These are phyloP conservation scores for Champsocephalus gunnari DNA, from an alignment of 2,797 vertebrate genomes.

Conservation along the genomic window DNA sequence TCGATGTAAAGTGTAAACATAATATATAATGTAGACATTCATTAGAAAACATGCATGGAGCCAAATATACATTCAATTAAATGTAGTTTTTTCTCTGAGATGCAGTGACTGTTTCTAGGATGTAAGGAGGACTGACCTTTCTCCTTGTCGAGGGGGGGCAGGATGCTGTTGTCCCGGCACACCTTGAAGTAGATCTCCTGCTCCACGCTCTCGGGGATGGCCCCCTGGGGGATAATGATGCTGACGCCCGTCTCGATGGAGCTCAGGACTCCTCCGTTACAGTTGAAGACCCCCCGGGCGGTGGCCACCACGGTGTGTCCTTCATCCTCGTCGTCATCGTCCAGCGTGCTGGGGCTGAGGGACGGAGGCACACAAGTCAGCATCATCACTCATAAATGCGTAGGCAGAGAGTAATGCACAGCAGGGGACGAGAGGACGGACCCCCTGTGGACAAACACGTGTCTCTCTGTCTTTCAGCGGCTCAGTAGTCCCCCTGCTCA, in stretches of 20 bases:
- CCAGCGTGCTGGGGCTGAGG: conserved; percentile 92
- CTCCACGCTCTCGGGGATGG: conserved; percentile 96
- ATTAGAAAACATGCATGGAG: too few species aligned
- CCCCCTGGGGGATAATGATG: conserved; percentile 98
- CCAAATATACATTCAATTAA: too few species aligned
- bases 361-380: conserved; percentile 52
- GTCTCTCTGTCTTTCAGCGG: conserved; percentile 25
- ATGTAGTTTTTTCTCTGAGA: conserved; percentile 1
- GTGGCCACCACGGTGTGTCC: conserved; percentile 98
- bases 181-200: conserved; percentile 99
- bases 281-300: conserved; percentile 96
- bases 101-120: not conserved
- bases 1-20: not conserved
- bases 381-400: conserved; percentile 48
- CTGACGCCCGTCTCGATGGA: conserved; percentile 99
- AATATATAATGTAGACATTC: too few species aligned
- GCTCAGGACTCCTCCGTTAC: conserved; percentile 96
- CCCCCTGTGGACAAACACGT: conserved; percentile 19
- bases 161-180: conserved; percentile 98
- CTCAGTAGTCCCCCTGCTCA: conserved; percentile 15
- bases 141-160: conserved; percentile 98
- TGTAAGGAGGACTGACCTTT: conserved; percentile 88
- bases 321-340: conserved; percentile 97
- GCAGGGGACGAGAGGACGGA: conserved; percentile 34
- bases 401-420: conserved; percentile 24